Evolutionary conservation across 2,113 vertebrate genomes (phyloP), one percentile per base, ranked within the genome.

Genomic region (Isurus oxyrinchus): DNA sequence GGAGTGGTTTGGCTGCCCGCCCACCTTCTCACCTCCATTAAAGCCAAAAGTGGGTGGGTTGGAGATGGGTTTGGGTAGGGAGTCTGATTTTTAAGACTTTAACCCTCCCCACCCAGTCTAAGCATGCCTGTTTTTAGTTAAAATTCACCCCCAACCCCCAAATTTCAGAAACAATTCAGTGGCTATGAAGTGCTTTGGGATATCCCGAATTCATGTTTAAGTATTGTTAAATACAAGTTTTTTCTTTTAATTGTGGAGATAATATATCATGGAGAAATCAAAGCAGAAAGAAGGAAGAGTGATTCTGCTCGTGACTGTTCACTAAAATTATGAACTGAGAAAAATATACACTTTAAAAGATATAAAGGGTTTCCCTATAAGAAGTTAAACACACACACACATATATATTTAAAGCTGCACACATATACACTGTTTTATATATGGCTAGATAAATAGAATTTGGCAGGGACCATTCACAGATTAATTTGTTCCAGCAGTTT

Each of bases 301-400:
- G 31, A n/a, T 91, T 59, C 55, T 91, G 55, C 10, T 57, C 55
- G 1, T 91, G 13, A 59, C 57, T 61, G 31, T 59, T 91, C 27
- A n/a, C 53, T 61, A 91, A 91, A 91, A 90, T 31, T 35, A 90
- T 90, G 87, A 90, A 59, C 53, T 90, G 87, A 90, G 87, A 90
- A 59, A 55, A 88, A 88, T 88, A 53, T 53, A 23, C 86, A 6
- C 21, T 67, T 3, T 88, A 2, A 88, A 90, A 35, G 10, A 0
- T 27, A 35, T 0, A 14, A 90, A 90, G 87, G 31, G 27, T 59
- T 90, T 53, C 13, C 2, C 87, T 90, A 11, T 31, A 27, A 35
- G 53, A 11, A 90, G 87, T 57, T 59, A 76, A 11, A n/a, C 10
- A n/a, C 25, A 72, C 67, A 72, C 5, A 76, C 8, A 76, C 11